Base-by-base conservation (phyloP, 2,888 invertebrate species). In the Chromoteleia sp. region DNA sequence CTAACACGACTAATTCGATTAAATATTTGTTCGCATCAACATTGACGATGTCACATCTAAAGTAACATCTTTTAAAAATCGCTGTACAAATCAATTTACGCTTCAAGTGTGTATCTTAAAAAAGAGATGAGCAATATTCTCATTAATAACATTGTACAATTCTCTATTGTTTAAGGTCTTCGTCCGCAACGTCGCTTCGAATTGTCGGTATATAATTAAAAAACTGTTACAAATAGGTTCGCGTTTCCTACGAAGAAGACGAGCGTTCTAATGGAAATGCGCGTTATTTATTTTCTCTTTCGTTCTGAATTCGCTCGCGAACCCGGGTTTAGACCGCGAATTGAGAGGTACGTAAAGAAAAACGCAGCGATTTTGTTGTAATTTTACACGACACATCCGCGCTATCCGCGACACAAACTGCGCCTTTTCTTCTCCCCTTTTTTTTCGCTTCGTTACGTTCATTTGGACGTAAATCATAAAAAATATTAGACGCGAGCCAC, bases 101-200 rank as follows among this genome's bases (percentile, higher is more conserved):
- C 29, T 33, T 33, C 48, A 41, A 56, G 70, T 45, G 36, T 52
- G 39, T 56, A 56, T 43, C 10, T 14, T 71, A 75, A 65, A 75
- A 73, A 75, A 41, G 65, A 45, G 58, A 58, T 75, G 75, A 75
- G 75, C 75, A 75, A 75, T 65, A 48, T 56, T 75, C 58, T 58
- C 58, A 48, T 50, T 48, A 65, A 50, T 75, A 67, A 58, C 39
- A 65, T 56, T 39, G 36, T 56, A 65, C 54, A 63, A 17, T 56
- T 56, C 2, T 33, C 29, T 63, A 36, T 33, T 17, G 12, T 39
- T 50, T 39, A 45, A 29, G 15, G 25, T 61, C 30, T 17, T 17
- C 59, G 21, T 33, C 33, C 10, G 33, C 10, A 33, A 33, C 25
- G 29, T 43, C 52, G 4, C 21, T 59, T 21, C 10, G 0, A 36